A percentile compares a stretch with the other conserved stretches of the same genome.
Evolutionary conservation across 2,797 vertebrate genomes (phyloP).

Genomic region (Macropodus opercularis): DNA sequence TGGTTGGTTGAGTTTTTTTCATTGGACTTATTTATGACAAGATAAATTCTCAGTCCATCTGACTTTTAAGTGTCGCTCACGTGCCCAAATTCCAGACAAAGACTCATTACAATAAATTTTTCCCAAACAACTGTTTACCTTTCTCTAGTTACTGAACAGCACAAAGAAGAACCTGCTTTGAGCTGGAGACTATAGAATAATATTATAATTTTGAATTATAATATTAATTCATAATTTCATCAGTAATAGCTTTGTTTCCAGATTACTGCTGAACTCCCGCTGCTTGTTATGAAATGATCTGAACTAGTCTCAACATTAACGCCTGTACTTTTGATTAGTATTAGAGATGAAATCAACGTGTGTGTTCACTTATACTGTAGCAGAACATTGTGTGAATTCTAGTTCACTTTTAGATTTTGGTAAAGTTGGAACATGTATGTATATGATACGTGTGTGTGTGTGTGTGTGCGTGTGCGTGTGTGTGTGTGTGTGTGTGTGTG

Average conservation of each 20-base stretch:
- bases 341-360: constrained; percentile 51
- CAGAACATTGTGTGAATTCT: constrained; percentile 42
- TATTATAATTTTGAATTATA: no score
- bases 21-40: not conserved
- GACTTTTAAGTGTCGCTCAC: no score
- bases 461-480: no score
- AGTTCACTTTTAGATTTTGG: constrained; percentile 33
- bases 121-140: constrained; percentile 20
- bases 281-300: constrained; percentile 6
- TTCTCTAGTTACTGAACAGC: not conserved
- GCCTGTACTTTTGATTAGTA: constrained; percentile 29
- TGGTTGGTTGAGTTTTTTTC: no score
- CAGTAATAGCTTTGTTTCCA: no score
- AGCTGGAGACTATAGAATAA: not conserved
- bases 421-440: constrained; percentile 48
- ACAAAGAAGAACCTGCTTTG: not conserved
- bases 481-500: constrained; percentile 5
- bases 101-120: not conserved
- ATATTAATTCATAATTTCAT: not conserved
- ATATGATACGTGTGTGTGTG: no score
- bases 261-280: constrained; percentile 9
- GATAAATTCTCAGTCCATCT: no score
- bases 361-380: constrained; percentile 67
- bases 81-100: constrained; percentile 1
- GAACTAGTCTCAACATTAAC: constrained; percentile 29